A percentile compares a stretch with the other conserved stretches of the same genome.
Conservation (phyloP, 1,140 invertebrate species). For the Scaptomyza pallida region DNA sequence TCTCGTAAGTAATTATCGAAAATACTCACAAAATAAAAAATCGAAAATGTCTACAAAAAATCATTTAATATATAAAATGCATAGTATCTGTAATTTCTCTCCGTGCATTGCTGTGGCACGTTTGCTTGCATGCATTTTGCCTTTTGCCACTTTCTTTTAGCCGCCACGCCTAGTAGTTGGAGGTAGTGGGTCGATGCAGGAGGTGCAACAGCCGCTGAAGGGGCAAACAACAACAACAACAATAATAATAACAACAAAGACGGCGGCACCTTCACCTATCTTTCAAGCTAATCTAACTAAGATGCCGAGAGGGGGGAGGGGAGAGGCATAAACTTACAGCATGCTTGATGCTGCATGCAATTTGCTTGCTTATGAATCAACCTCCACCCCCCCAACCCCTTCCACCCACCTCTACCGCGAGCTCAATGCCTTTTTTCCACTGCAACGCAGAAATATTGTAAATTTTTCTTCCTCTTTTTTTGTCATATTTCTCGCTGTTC, state of each 20-base stretch:
- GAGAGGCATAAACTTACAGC: conserved; percentile 1
- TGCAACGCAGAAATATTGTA: conserved; percentile 39
- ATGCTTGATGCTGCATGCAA: conserved; percentile 32
- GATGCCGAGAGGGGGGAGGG: conserved; percentile 20
- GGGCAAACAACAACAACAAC: conserved; percentile 21
- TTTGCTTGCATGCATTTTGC: conserved; percentile 48
- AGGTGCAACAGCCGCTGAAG: conserved; percentile 37
- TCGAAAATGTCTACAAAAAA: background rate
- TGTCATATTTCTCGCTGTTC: conserved; percentile 30
- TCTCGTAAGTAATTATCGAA: no score
- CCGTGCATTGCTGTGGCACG: conserved; percentile 55
- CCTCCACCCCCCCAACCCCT: no score
- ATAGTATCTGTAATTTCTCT: background rate
- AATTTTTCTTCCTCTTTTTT: conserved; percentile 26
- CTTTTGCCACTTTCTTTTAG: conserved; percentile 58
- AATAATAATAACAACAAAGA: conserved; percentile 8
- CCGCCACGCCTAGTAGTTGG: conserved; percentile 30
- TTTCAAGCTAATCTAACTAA: conserved; percentile 63
- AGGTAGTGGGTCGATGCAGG: conserved; percentile 12
- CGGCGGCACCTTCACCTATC: conserved; percentile 70
- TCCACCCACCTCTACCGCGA: conserved; percentile 12
- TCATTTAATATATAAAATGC: background rate
- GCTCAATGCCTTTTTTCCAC: conserved; percentile 10
- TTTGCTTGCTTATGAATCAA: conserved; percentile 19
- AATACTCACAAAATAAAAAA: no score